A percentile compares a stretch with the other conserved stretches of the same genome.
Evolutionary conservation across 2,797 vertebrate genomes (phyloP).

Genomic region (Meda fulgida): DNA sequence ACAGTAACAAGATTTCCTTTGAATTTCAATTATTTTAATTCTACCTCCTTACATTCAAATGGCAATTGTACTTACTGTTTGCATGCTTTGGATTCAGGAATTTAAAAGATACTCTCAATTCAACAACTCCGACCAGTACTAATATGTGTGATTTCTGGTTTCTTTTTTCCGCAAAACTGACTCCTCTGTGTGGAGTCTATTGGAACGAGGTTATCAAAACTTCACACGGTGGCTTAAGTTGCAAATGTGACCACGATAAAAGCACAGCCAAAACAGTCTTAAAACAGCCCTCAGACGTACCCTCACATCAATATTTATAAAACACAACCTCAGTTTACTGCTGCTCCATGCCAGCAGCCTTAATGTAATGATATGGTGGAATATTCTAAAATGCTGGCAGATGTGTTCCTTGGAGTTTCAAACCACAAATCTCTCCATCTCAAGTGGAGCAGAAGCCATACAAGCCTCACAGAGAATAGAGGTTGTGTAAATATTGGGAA

Average conservation of each 20-base stretch:
- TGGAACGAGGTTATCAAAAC: conserved; percentile 11
- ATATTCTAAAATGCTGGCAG: conserved; percentile 30
- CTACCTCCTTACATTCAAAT: background rate
- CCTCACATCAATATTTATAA: conserved; percentile 34
- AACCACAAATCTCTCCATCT: conserved; percentile 42
- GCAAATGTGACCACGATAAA: conserved; percentile 24
- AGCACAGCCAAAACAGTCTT: conserved; percentile 21
- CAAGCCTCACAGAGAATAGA: conserved; percentile 50
- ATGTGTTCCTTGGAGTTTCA: conserved; percentile 40
- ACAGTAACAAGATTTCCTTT: background rate
- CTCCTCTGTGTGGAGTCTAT: background rate
- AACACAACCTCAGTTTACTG: conserved; percentile 44
- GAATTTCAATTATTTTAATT: background rate
- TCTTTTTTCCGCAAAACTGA: background rate
- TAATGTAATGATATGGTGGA: conserved; percentile 43
- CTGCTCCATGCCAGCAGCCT: conserved; percentile 18
- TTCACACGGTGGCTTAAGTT: background rate
- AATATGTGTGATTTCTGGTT: conserved; percentile 46
- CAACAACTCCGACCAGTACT: background rate
- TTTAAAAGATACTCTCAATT: background rate
- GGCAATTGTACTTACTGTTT: background rate
- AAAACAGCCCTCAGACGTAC: conserved; percentile 24
- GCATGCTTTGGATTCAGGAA: no score
- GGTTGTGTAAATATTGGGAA: conserved; percentile 67
- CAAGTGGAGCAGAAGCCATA: conserved; percentile 22